Conservation (phyloP, 2,113 vertebrate genomes). For the Myocastor coypus region DNA sequence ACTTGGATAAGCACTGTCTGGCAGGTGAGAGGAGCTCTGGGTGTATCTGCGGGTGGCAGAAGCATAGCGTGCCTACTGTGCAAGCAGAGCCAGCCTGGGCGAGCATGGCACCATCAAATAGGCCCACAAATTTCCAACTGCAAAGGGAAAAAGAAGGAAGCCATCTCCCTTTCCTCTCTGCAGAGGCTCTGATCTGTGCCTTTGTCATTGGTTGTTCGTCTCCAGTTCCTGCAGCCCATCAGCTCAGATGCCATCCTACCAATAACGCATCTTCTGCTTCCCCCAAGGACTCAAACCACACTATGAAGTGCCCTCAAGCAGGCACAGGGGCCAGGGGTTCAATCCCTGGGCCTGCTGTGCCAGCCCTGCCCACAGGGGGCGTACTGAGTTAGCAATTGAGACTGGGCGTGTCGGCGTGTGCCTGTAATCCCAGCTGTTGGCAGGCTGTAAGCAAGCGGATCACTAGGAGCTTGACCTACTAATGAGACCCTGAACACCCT, state of each 20-base stretch:
- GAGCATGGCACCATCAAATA: neutral
- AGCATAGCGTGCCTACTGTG: neutral
- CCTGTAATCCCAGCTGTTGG: too few relatives aligned
- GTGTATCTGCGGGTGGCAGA: neutral
- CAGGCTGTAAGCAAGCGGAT: too few relatives aligned
- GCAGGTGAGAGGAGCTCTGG: neutral
- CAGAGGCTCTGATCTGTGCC: neutral
- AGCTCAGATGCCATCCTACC: neutral
- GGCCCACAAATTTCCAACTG: neutral
- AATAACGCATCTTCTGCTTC: neutral
- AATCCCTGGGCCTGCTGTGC: too few relatives aligned
- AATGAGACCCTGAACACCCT: too few relatives aligned
- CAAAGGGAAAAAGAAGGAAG: neutral
- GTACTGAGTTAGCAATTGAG: too few relatives aligned
- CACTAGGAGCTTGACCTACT: too few relatives aligned
- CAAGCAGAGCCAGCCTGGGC: neutral
- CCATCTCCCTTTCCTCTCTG: neutral
- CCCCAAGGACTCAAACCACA: neutral
- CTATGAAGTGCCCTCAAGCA: too few relatives aligned
- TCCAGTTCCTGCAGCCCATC: neutral
- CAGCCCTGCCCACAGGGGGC: too few relatives aligned
- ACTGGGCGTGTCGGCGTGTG: too few relatives aligned
- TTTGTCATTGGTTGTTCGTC: neutral
- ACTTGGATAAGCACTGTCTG: neutral
- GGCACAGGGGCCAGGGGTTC: too few relatives aligned